phyloP scores from a whole-genome alignment of 2,888 invertebrate species.

The Deroplatys truncata region DNA sequence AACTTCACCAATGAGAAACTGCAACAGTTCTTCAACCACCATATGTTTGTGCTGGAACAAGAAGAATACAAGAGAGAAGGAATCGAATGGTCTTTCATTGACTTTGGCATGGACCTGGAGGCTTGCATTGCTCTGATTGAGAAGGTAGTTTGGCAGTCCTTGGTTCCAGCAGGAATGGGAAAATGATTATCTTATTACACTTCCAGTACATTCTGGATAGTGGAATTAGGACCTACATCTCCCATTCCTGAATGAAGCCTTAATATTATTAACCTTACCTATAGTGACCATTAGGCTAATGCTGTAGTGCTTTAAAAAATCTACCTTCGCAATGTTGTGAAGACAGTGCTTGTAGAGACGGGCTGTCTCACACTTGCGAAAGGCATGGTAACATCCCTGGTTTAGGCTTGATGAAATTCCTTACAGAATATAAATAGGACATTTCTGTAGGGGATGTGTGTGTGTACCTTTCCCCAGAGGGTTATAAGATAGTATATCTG shows the following conservation, averaged over 20 bases:
- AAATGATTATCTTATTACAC: neutral
- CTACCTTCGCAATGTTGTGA: neutral
- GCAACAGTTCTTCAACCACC: constrained; percentile 99
- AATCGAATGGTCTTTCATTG: constrained; percentile 97
- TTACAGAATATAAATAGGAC: too few relatives aligned
- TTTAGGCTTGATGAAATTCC: too few relatives aligned
- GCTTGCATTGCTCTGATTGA: constrained; percentile 98
- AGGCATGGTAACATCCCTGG: neutral
- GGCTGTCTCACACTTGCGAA: neutral
- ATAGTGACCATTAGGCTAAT: neutral
- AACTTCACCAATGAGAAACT: constrained; percentile 99
- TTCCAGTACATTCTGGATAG: neutral
- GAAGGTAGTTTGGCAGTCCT: constrained; percentile 63
- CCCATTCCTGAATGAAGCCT: neutral
- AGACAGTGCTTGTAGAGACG: neutral
- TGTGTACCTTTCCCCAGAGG: too few relatives aligned
- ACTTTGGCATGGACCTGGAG: constrained; percentile 98
- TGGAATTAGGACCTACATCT: neutral
- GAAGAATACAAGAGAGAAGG: constrained; percentile 98
- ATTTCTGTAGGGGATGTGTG: too few relatives aligned
- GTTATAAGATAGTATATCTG: too few relatives aligned
- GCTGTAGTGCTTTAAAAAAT: neutral
- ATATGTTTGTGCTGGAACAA: constrained; percentile 99
- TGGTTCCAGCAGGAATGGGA: neutral
- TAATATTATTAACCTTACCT: neutral